phyloP scores from a whole-genome alignment of 2,888 invertebrate genomes.

The Metopia argyrocephala region DNA sequence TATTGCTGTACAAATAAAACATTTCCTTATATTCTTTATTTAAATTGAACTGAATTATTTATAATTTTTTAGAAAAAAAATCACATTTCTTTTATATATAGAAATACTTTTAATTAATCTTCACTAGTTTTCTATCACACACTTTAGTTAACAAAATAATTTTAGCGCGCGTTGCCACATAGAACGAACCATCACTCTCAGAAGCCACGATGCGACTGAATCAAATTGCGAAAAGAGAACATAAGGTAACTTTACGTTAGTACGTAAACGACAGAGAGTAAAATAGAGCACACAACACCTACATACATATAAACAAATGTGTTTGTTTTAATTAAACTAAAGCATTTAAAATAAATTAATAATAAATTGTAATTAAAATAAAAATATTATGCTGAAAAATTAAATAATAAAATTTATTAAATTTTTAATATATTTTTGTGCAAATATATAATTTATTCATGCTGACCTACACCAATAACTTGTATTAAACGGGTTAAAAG shows the following conservation, averaged over 20 bases:
- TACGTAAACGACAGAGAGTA: constrained; percentile 13
- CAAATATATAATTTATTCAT: background rate
- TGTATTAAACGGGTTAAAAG: constrained; percentile 37
- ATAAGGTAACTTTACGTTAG: constrained; percentile 26
- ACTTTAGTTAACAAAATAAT: constrained; percentile 21
- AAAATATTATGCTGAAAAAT: background rate
- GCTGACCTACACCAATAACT: constrained; percentile 31
- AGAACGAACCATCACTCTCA: constrained; percentile 63
- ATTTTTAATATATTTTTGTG: no score
- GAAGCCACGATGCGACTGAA: constrained; percentile 65
- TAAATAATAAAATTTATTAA: background rate
- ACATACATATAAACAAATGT: constrained; percentile 7
- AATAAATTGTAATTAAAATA: background rate
- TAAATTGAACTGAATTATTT: no score
- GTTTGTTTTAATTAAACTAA: background rate
- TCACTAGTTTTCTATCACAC: constrained; percentile 16
- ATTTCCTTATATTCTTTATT: no score
- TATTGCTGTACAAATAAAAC: no score
- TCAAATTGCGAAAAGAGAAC: constrained; percentile 42
- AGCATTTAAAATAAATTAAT: background rate
- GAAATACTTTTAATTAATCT: background rate
- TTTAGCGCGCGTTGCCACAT: constrained; percentile 40
- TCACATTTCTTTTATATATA: no score
- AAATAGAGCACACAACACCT: background rate
- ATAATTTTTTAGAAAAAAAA: no score